These are phyloP conservation scores for Myotis brandtii DNA, from an alignment of 2,113 vertebrate species.

Conservation along the genomic window DNA sequence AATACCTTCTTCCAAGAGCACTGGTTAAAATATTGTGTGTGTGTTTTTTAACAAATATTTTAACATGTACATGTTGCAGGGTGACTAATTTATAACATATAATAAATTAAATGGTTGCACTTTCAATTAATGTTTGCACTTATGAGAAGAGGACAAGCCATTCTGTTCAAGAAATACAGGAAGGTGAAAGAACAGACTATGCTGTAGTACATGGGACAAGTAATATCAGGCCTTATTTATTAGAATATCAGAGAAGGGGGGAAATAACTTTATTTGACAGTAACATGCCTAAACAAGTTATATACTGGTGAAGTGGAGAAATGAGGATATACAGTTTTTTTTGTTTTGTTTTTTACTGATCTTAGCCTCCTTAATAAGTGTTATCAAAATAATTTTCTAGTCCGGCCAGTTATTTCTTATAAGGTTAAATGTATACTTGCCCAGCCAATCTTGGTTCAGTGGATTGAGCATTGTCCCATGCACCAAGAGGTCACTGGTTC, in stretches of 20 bases:
- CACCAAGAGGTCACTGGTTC: too few species aligned
- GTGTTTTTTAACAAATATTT: constrained; percentile 12
- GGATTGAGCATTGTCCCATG: too few species aligned
- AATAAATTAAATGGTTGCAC: neutral
- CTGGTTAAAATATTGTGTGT: constrained; percentile 9
- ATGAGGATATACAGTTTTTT: neutral
- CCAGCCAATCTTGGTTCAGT: too few species aligned
- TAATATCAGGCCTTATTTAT: neutral
- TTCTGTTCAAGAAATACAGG: constrained; percentile 13
- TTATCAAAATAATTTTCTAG: neutral
- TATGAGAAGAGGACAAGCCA: neutral
- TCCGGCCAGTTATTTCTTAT: too few species aligned
- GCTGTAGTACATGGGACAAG: neutral
- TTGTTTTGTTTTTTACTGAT: neutral
- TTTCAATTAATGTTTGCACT: constrained; percentile 4
- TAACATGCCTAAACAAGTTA: neutral
- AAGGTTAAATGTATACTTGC: too few species aligned
- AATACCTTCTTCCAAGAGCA: neutral
- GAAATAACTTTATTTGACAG: constrained; percentile 1
- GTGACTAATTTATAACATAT: constrained; percentile 13
- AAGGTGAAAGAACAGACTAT: neutral
- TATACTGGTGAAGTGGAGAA: neutral
- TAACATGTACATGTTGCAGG: neutral
- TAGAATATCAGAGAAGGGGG: neutral
- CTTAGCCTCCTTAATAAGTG: neutral